Base-by-base conservation (phyloP, 1,140 invertebrate genomes). In the Homalodisca vitripennis region DNA sequence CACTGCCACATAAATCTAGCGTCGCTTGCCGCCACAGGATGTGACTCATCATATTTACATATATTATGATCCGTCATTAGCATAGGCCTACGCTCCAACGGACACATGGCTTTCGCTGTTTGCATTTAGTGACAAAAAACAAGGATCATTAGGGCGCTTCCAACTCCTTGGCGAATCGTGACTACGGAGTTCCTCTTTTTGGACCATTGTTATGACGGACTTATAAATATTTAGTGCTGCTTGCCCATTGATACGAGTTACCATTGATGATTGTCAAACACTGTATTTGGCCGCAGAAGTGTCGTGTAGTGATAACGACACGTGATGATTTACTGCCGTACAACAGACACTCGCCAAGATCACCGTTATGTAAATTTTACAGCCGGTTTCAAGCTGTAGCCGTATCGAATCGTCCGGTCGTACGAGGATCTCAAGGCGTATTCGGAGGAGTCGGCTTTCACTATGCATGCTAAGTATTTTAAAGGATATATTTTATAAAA, bases 41-140 rank as follows among this genome's bases (percentile, higher is more conserved):
- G 48, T 51, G 48, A 51, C 48, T 51, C 48, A 51, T 51, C 48
- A 51, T 51, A 51, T 51, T 51, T 51, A 51, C 48, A 51, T 51
- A 51, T 51, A 51, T 51, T 51, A 51, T 51, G 48, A 51, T 51
- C 17, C 48, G 48, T 51, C 48, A 51, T 51, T 51, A 51, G 48
- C 48, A 51, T 51, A 51, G 48, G 48, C 48, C 48, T 51, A 51
- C 48, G 48, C 48, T 51, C 48, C n/a, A 20, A 12, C 48, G 48
- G 48, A 51, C 48, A 51, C 48, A 51, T 20, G 48, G 48, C 48
- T 51, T 51, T 51, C 48, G 48, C 48, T 51, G 48, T 51, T 51
- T 51, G 48, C 48, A 51, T 51, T 51, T 51, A 51, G 48, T 51
- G 48, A 51, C 48, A 51, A 51, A 51, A 51, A 51, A 51, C 48